Percentiles rank a stretch among this genome's conserved stretches.
These are phyloP conservation scores for Cephus sareptanus DNA, from an alignment of 2,888 invertebrate genomes.

Conservation along the genomic window DNA sequence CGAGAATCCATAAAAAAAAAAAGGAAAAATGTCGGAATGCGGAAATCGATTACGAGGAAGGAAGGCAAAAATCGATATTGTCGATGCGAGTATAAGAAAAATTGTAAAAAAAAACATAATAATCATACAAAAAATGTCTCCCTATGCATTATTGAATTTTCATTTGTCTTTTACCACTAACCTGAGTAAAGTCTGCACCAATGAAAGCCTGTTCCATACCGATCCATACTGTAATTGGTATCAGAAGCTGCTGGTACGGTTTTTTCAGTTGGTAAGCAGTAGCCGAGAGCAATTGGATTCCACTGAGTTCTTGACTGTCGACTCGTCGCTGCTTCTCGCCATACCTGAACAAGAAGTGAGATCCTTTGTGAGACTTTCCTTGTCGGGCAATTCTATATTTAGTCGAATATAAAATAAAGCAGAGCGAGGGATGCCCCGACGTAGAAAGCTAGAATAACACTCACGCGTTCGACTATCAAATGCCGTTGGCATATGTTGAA, in stretches of 20 bases:
- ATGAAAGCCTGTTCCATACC: constrained; percentile 98
- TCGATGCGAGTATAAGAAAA: background rate
- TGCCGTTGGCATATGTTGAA: background rate
- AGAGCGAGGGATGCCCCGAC: background rate
- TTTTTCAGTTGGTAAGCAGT: constrained; percentile 92
- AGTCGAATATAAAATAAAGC: background rate
- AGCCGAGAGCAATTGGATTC: constrained; percentile 85
- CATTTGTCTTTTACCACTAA: constrained; percentile 51
- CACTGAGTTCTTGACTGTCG: constrained; percentile 81
- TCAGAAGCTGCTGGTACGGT: constrained; percentile 90
- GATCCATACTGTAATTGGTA: constrained; percentile 95
- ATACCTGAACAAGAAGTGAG: constrained; percentile 71
- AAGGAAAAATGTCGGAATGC: background rate
- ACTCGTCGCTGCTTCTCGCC: constrained; percentile 84
- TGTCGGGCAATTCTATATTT: background rate
- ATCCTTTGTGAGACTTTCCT: background rate
- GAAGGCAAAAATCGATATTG: background rate
- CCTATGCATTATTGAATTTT: background rate
- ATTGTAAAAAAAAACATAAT: background rate
- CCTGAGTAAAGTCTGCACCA: constrained; percentile 90
- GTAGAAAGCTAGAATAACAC: background rate
- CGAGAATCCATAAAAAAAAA: background rate
- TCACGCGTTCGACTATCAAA: background rate
- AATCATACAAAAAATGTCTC: background rate
- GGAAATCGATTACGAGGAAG: background rate